Conservation (phyloP, 2,113 vertebrate species). For the Calidris pygmaea region DNA sequence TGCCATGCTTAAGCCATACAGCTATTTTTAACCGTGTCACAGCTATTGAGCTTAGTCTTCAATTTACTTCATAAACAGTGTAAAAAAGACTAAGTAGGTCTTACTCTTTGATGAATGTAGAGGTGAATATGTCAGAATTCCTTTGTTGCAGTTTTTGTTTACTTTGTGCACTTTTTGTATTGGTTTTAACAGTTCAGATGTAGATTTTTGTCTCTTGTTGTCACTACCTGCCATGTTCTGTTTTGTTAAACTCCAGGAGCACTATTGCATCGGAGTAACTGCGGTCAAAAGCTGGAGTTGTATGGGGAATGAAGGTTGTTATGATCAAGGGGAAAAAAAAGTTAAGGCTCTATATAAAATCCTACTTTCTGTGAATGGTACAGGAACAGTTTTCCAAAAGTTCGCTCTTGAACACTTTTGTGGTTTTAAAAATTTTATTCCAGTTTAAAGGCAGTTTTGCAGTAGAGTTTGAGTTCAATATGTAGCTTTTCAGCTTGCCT, state of each 20-base stretch:
- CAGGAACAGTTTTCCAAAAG: background rate
- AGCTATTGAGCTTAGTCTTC: conserved; percentile 16
- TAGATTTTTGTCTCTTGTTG: background rate
- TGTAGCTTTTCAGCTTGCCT: background rate
- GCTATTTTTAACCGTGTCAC: conserved; percentile 18
- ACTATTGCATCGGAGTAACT: background rate
- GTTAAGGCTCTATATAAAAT: background rate
- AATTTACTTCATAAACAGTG: conserved; percentile 8
- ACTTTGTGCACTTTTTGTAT: background rate
- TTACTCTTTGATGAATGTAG: background rate
- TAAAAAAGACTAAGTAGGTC: conserved; percentile 12
- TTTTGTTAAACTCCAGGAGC: background rate
- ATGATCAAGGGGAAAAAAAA: background rate
- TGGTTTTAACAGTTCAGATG: background rate
- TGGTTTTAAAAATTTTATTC: background rate
- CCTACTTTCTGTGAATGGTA: background rate
- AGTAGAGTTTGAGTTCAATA: background rate
- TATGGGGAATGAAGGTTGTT: background rate
- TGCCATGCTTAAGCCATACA: background rate
- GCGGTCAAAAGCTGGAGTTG: background rate
- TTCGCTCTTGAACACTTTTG: background rate
- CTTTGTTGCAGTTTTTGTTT: background rate
- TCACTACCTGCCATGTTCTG: background rate
- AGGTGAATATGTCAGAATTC: conserved; percentile 3
- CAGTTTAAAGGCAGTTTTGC: background rate